phyloP scores from a whole-genome alignment of 2,113 vertebrate genomes.

The rat (Rattus norvegicus) region DNA sequence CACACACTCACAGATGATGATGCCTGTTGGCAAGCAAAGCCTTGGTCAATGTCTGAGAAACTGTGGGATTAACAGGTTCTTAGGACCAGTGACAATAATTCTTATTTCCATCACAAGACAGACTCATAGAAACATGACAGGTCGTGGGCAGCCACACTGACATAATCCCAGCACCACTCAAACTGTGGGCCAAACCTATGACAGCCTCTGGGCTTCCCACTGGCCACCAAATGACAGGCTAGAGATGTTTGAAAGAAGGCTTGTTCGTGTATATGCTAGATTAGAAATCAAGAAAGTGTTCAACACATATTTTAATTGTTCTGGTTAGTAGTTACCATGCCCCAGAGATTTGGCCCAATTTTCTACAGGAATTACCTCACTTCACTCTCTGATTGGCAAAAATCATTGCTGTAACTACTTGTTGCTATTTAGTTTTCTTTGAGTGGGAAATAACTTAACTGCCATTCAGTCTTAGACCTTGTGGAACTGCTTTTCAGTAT shows the following conservation, averaged over 20 bases:
- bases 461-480: neutral
- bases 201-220: neutral
- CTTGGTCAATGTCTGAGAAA: neutral
- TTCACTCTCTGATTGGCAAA: neutral
- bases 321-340: neutral
- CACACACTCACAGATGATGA: neutral
- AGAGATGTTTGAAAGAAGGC: neutral
- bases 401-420: neutral
- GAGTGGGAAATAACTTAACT: neutral
- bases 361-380: neutral
- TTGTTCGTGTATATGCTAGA: neutral
- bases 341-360: neutral
- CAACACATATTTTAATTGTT: neutral
- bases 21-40: neutral
- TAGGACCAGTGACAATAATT: neutral
- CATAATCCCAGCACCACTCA: neutral
- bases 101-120: neutral
- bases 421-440: neutral
- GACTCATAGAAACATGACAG: neutral
- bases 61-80: neutral
- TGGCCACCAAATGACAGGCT: neutral
- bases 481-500: neutral
- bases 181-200: neutral
- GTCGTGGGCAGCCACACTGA: neutral
- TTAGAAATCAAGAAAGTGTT: neutral